These are phyloP conservation scores for Sphaerophoria taeniata DNA, from an alignment of 2,888 invertebrate genomes.

Conservation along the genomic window DNA sequence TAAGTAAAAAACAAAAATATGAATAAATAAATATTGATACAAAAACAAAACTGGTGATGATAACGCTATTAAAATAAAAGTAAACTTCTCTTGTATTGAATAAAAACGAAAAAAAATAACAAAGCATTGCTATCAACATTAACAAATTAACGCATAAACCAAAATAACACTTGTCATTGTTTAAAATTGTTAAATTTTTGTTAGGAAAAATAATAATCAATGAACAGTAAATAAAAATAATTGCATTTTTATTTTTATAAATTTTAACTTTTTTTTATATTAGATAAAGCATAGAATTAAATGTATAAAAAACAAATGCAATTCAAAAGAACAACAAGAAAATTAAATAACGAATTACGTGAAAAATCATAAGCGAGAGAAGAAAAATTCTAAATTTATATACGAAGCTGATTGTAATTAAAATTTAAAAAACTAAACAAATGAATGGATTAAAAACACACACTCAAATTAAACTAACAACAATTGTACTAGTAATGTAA, in stretches of 20 bases:
- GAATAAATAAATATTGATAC: slow-evolving; percentile 50
- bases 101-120: slow-evolving; percentile 45
- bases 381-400: slow-evolving; percentile 73
- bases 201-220: slow-evolving; percentile 41
- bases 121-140: slow-evolving; percentile 55
- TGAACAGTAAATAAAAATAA: slow-evolving; percentile 38
- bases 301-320: slow-evolving; percentile 68
- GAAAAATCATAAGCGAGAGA: slow-evolving; percentile 51
- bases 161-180: slow-evolving; percentile 57
- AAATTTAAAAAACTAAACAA: slow-evolving; percentile 25
- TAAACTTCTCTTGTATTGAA: slow-evolving; percentile 54
- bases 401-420: slow-evolving; percentile 65
- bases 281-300: slow-evolving; percentile 65
- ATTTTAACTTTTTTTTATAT: slow-evolving; percentile 74
- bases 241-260: slow-evolving; percentile 73
- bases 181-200: slow-evolving; percentile 68
- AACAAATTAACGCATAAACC: slow-evolving; percentile 58
- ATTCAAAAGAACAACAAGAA: slow-evolving; percentile 48
- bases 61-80: slow-evolving; percentile 65
- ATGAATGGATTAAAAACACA: slow-evolving; percentile 43
- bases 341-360: slow-evolving; percentile 65
- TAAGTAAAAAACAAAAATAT: slow-evolving; percentile 58
- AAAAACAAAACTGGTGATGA: slow-evolving; percentile 58
- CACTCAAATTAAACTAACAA: slow-evolving; percentile 22
- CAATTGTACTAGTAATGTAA: slow-evolving; percentile 39